Base-by-base conservation (phyloP, 2,888 invertebrate species). In the Orchesella flavescens region DNA sequence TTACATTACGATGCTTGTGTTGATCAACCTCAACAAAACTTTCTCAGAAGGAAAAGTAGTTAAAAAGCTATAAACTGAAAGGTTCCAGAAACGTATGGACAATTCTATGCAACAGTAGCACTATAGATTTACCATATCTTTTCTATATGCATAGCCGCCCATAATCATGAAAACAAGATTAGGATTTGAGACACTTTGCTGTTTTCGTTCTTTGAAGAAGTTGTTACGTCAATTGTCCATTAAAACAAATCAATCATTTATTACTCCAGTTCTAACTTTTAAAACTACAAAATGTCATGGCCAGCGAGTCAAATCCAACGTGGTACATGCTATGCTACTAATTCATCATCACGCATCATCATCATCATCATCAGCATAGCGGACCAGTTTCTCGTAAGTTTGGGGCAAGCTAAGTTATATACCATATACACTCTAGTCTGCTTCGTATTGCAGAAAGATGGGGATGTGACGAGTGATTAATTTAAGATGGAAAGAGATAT, bases 101-200 rank as follows among this genome's bases (percentile, higher is more conserved):
- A 7, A 34, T 7, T 34, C 34, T 34, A 4, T 7, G 7, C 34
- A 34, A 34, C 34, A 34, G 34, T 34, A 34, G 34, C 34, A 34
- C 34, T 34, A 34, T 34, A 34, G 2, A 34, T 34, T 34, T 34
- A 17, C 19, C 57, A 19, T 10, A 19, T 10, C 4, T 5, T 57
- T 57, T 19, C 1, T 5, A 17, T 57, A 57, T 9, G 57, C 17
- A n/a, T 17, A 19, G 57, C n/a, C 19, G 9, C 19, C n/a, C 10
- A 55, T 5, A 17, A 17, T 57, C 57, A 57, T 57, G 19, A 57
- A 57, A 57, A 57, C 57, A 57, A n/a, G 57, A 57, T 57, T 34
- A 34, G 34, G 34, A 34, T 34, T 2, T 7, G 34, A 34, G 34
- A 34, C 34, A 34, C 34, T 34, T 34, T 34, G 34, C 2, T 34